Evolutionary conservation across 2,797 vertebrate species (phyloP), one percentile per base, ranked within the genome.

Genomic region (Aphelocoma californica): DNA sequence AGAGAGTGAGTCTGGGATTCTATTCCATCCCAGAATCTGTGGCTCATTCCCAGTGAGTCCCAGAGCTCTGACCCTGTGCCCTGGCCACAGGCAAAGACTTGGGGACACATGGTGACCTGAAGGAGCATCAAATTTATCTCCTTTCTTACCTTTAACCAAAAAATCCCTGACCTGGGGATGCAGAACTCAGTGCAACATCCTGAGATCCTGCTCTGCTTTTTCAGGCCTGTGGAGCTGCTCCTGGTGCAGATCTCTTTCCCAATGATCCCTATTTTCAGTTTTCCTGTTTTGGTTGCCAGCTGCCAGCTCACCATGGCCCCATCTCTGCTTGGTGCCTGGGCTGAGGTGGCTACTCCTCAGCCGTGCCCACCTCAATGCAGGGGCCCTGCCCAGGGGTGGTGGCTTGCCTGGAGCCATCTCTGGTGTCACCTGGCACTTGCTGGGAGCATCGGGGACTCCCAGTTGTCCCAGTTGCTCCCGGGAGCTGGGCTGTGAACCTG

Each of bases 181-280:
- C 11, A 32, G 12, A 40, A 24, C 54, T 72, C 58, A 4, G 0
- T 12, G 70, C 62, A 40, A 20, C 72, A 21, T 69, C 53, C 53
- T 13, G 38, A 87, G 48, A 40, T 64, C 70, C 50, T 10, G 38
- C 29, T 57, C 56, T 4, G 4, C 38, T 50, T 51, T 57, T 42
- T 64, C 61, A 26, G 51, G 12, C 26, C 45, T 18, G 8, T 10
- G 78, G 66, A 75, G 44, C 79, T 79, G 91, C 62, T 75, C n/a
- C 25, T 32, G 16, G 10, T 26, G 70, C 70, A 58, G 57, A 34
- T 79, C 60, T 36, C 32, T 50, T 62, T 58, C 44, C 66, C 24
- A 20, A 0, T 17, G 6, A 0, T 60, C 45, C 42, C 26, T 2
- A 0, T 64, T 86, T 83, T 40, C 79, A 34, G 14, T 48, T 57